Conservation (phyloP, 2,113 vertebrate species). For the Oenanthe oenanthe region DNA sequence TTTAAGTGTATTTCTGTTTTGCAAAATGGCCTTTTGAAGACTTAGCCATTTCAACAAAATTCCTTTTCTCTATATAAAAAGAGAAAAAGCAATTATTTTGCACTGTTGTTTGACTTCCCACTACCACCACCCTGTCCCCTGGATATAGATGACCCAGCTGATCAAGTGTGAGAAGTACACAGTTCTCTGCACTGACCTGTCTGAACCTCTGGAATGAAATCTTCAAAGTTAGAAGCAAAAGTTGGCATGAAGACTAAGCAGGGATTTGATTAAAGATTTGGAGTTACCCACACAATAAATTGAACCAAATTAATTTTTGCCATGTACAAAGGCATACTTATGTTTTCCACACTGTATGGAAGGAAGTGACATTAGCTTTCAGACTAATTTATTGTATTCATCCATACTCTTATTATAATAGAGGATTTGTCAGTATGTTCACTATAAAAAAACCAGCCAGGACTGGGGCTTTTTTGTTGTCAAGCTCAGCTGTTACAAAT, state of each 20-base stretch:
- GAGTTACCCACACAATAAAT: constrained; percentile 27
- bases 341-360: background rate
- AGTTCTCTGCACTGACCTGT: background rate
- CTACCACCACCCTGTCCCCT: background rate
- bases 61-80: constrained; percentile 61
- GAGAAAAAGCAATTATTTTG: constrained; percentile 73
- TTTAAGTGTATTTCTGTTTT: constrained; percentile 77
- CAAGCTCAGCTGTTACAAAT: constrained; percentile 13
- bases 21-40: constrained; percentile 74
- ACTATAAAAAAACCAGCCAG: background rate
- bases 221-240: constrained; percentile 46
- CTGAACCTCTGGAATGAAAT: constrained; percentile 46
- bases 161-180: constrained; percentile 56
- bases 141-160: constrained; percentile 47
- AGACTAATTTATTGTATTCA: constrained; percentile 48
- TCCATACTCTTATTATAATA: background rate
- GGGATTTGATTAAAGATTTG: constrained; percentile 46
- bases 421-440: constrained; percentile 37
- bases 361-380: constrained; percentile 28
- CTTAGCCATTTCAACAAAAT: constrained; percentile 62
- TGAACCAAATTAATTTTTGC: background rate
- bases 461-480: background rate
- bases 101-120: constrained; percentile 47
- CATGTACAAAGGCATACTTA: constrained; percentile 25
- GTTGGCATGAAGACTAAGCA: constrained; percentile 31